phyloP scores from a whole-genome alignment of 2,797 vertebrate species.

The Zalophus californianus region DNA sequence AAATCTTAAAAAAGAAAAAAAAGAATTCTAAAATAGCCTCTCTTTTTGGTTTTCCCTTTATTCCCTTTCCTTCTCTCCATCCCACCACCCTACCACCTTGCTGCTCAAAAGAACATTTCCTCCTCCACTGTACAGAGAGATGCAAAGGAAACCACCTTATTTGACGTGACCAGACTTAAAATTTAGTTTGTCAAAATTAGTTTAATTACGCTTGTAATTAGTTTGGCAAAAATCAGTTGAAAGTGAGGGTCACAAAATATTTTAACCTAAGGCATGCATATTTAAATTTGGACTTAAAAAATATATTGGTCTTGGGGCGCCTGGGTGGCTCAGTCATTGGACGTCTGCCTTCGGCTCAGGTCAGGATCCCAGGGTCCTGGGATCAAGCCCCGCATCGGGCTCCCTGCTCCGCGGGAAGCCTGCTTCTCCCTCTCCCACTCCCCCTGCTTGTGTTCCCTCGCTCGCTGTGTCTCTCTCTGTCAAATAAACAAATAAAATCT shows the following conservation, averaged over 20 bases:
- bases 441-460: too few species aligned
- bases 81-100: neutral
- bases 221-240: neutral
- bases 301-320: neutral
- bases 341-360: too few species aligned
- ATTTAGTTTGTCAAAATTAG: neutral
- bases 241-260: neutral
- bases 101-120: neutral
- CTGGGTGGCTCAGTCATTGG: too few species aligned
- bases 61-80: neutral
- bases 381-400: too few species aligned
- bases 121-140: neutral
- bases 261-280: neutral
- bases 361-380: too few species aligned
- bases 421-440: too few species aligned
- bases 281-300: conserved; percentile 14
- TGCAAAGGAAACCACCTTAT: neutral
- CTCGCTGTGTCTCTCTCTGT: too few species aligned
- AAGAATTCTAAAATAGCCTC: neutral
- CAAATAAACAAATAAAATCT: too few species aligned
- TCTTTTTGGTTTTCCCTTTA: neutral
- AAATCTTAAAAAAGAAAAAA: too few species aligned
- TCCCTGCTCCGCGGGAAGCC: too few species aligned
- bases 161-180: neutral
- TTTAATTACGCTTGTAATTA: neutral